phyloP scores from a whole-genome alignment of 2,888 invertebrate species.

The Torymus aiolomorphi region DNA sequence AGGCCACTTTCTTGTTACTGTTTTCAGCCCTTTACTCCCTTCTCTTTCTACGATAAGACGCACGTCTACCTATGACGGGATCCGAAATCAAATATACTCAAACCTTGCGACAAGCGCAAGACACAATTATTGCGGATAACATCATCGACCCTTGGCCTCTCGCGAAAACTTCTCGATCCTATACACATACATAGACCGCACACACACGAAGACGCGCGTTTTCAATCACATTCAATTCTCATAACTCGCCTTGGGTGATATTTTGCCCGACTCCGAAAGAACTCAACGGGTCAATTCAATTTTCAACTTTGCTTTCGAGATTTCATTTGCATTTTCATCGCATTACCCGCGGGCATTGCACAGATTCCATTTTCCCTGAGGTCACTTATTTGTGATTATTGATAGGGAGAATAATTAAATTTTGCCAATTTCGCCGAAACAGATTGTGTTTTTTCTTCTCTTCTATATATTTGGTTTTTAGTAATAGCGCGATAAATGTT shows the following conservation, averaged over 20 bases:
- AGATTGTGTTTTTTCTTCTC: no score
- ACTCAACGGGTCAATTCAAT: constrained; percentile 43
- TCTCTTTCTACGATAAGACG: no score
- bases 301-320: constrained; percentile 35
- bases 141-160: background rate
- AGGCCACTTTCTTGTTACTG: no score
- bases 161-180: background rate
- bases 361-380: background rate
- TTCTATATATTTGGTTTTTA: no score
- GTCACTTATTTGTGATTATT: background rate
- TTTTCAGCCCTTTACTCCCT: no score
- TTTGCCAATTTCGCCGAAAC: no score
- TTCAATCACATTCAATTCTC: constrained; percentile 29
- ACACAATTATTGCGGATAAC: no score
- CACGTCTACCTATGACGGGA: no score
- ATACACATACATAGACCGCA: background rate
- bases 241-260: constrained; percentile 7
- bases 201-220: background rate
- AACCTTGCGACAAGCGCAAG: no score
- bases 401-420: background rate
- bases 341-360: background rate
- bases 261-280: background rate
- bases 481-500: no score
- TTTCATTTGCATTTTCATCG: constrained; percentile 38
- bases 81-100: no score